Evolutionary conservation across 2,888 invertebrate species (phyloP).

Genomic region (Diarsia mendica): DNA sequence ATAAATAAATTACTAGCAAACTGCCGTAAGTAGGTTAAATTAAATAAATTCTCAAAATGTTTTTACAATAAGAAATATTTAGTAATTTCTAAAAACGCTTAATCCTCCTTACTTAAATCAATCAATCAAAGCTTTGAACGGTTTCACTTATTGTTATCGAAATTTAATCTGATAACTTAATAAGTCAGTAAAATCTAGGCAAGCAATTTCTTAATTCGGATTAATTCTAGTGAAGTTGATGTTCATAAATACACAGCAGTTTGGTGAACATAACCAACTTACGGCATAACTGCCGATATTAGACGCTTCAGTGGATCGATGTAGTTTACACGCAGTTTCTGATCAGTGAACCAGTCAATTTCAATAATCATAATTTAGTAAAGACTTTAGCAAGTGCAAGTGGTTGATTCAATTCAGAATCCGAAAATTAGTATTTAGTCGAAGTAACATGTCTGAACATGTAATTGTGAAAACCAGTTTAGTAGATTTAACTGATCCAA

Average conservation of each 20-base stretch:
- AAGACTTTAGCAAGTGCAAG: too few species aligned
- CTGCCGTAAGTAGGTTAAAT: neutral
- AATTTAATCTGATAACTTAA: constrained; percentile 32
- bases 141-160: constrained; percentile 15
- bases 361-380: too few species aligned
- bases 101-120: constrained; percentile 14
- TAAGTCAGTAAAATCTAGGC: neutral
- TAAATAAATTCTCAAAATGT: neutral
- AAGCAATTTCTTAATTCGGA: constrained; percentile 28
- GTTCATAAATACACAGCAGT: neutral
- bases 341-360: too few species aligned
- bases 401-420: too few species aligned
- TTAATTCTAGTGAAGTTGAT: constrained; percentile 20
- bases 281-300: too few species aligned
- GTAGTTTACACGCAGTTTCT: neutral
- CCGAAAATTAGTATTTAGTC: too few species aligned
- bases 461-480: too few species aligned
- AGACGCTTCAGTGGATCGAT: neutral
- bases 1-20: too few species aligned
- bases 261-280: neutral
- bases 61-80: neutral
- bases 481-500: too few species aligned
- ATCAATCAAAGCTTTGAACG: constrained; percentile 41
- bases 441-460: too few species aligned
- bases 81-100: constrained; percentile 7